Conservation (phyloP, 2,113 vertebrate genomes). For the Geothlypis trichas region DNA sequence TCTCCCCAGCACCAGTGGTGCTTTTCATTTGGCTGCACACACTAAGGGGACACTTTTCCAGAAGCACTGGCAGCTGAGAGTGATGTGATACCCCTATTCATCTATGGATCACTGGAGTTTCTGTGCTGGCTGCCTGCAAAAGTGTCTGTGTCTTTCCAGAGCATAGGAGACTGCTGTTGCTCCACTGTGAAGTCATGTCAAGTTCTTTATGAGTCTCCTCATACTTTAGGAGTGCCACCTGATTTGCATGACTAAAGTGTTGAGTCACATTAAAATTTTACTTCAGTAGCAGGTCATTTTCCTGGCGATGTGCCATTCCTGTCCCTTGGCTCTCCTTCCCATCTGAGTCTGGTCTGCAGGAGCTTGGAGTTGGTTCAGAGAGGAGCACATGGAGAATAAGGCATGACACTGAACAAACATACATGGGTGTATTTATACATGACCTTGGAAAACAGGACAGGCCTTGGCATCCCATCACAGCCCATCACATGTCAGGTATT, state of each 20-base stretch:
- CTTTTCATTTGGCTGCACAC: not conserved
- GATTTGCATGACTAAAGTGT: not conserved
- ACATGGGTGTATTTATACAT: not conserved
- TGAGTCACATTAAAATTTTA: not conserved
- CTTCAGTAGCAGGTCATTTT: not conserved
- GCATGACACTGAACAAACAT: not conserved
- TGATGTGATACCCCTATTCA: not conserved
- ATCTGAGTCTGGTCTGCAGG: not conserved
- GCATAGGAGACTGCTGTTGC: not conserved
- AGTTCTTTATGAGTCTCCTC: not conserved
- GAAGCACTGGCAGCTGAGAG: not conserved
- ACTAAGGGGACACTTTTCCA: not conserved
- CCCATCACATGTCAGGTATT: not conserved
- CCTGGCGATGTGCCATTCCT: not conserved
- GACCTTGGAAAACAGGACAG: slow-evolving; percentile 24
- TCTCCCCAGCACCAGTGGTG: not conserved
- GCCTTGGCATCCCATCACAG: not conserved
- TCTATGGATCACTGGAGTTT: not conserved
- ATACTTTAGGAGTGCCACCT: not conserved
- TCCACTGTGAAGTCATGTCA: not conserved
- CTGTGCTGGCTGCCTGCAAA: not conserved
- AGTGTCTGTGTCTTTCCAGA: not conserved
- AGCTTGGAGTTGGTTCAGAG: not conserved
- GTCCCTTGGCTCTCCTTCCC: not conserved
- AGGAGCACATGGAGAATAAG: not conserved